Conservation (phyloP, 2,113 vertebrate species). For the Hemiprocne comata region DNA sequence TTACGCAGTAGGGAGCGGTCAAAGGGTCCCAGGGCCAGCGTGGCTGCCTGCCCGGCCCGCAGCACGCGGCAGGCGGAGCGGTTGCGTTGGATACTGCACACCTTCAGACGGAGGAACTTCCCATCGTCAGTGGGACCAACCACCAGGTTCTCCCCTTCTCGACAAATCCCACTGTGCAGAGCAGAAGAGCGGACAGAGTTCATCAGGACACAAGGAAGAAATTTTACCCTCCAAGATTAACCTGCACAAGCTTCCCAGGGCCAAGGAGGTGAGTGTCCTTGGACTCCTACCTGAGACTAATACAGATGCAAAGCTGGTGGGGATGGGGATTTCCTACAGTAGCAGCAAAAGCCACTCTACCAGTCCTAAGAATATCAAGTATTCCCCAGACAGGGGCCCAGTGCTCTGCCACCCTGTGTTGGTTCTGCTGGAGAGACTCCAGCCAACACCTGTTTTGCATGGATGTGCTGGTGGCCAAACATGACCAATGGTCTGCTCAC, state of each 20-base stretch:
- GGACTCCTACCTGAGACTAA: neutral
- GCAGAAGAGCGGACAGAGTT: slow-evolving; percentile 32
- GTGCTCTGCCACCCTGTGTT: neutral
- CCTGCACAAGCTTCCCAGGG: neutral
- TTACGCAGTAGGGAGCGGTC: slow-evolving; percentile 93
- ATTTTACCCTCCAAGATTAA: neutral
- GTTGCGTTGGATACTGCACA: slow-evolving; percentile 97
- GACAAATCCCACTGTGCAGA: slow-evolving; percentile 90
- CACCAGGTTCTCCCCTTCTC: slow-evolving; percentile 93
- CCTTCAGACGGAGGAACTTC: slow-evolving; percentile 87
- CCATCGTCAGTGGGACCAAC: slow-evolving; percentile 93
- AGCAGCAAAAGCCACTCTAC: neutral
- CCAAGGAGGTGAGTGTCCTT: neutral
- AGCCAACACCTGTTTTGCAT: accelerated
- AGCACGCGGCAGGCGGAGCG: slow-evolving; percentile 94
- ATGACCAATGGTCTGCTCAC: neutral
- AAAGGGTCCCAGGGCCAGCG: slow-evolving; percentile 90
- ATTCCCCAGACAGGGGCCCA: neutral
- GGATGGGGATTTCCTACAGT: neutral
- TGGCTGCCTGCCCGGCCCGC: slow-evolving; percentile 94
- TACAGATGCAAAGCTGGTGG: neutral
- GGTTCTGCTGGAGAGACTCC: neutral
- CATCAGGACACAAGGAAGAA: neutral
- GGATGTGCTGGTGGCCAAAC: neutral
- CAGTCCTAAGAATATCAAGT: neutral